Conservation (phyloP, 1,140 invertebrate species). For the Aphelenchoides fujianensis region DNA sequence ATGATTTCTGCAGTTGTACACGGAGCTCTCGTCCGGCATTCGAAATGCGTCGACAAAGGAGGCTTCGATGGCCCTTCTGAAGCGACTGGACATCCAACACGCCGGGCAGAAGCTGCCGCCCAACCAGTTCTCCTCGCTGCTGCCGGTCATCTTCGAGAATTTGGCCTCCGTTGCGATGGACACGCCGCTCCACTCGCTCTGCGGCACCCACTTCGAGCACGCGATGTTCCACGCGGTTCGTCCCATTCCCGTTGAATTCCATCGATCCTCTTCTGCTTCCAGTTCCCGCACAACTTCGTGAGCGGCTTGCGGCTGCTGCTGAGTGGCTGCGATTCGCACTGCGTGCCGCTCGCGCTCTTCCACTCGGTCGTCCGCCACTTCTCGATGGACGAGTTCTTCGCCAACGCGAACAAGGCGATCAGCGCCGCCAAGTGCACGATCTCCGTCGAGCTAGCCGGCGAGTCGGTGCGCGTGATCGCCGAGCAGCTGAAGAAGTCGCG, state of each 20-base stretch:
- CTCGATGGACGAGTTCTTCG: slow-evolving; percentile 19
- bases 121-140: slow-evolving; percentile 38
- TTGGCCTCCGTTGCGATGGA: slow-evolving; percentile 29
- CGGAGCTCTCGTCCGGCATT: slow-evolving; percentile 34
- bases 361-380: slow-evolving; percentile 23
- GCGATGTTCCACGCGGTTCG: slow-evolving; percentile 43
- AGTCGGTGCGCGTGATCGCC: slow-evolving; percentile 35
- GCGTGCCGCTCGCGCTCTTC: slow-evolving; percentile 29
- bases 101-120: slow-evolving; percentile 35
- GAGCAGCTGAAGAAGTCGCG: slow-evolving; percentile 35
- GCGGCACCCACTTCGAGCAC: slow-evolving; percentile 33
- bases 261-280: too few relatives aligned
- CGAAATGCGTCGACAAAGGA: slow-evolving; percentile 29
- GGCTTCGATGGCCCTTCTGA: slow-evolving; percentile 30
- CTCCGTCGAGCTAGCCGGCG: slow-evolving; percentile 27
- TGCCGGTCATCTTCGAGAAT: slow-evolving; percentile 50
- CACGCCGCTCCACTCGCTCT: slow-evolving; percentile 20
- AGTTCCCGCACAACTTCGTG: slow-evolving; percentile 43
- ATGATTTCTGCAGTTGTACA: slow-evolving; percentile 27
- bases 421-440: neutral
- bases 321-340: slow-evolving; percentile 35
- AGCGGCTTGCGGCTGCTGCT: slow-evolving; percentile 33
- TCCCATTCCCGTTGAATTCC: too few relatives aligned
- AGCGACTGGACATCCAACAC: slow-evolving; percentile 38
- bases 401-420: slow-evolving; percentile 15